Percentiles rank a stretch among this genome's conserved stretches.
These are phyloP conservation scores for Odontamblyopus rebecca DNA, from an alignment of 2,797 vertebrate species.

Conservation along the genomic window DNA sequence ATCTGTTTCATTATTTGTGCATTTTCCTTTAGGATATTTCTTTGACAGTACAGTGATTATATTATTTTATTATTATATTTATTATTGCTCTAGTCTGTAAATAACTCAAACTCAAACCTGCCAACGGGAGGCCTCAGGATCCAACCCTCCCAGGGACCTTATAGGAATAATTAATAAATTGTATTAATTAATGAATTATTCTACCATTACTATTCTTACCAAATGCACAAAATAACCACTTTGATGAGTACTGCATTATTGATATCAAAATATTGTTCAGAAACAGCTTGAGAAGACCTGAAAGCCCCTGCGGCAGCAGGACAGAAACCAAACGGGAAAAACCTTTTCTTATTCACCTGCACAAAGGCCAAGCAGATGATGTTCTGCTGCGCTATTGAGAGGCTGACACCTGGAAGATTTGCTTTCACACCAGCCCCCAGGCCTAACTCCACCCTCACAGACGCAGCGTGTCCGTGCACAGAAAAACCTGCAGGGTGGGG, in stretches of 20 bases:
- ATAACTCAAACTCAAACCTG: not conserved
- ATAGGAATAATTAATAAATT: not conserved
- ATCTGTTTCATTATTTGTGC: no score
- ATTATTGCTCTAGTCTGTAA: not conserved
- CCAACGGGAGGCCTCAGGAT: not conserved
- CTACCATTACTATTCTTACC: not conserved
- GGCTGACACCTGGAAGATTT: constrained; percentile 77
- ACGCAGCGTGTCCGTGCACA: constrained; percentile 70
- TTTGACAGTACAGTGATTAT: no score
- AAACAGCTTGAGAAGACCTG: constrained; percentile 24
- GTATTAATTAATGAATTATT: not conserved
- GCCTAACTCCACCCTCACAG: constrained; percentile 69
- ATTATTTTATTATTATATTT: no score
- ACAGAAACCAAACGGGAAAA: constrained; percentile 44
- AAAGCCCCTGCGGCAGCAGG: constrained; percentile 45
- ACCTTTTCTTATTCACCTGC: constrained; percentile 56
- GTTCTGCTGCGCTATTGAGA: constrained; percentile 64
- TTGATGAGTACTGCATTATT: not conserved
- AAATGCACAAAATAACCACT: constrained; percentile 6
- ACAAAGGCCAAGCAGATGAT: constrained; percentile 68
- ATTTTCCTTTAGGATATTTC: no score
- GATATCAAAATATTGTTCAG: not conserved
- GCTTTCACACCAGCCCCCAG: constrained; percentile 71
- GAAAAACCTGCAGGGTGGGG: constrained; percentile 65
- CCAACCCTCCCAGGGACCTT: not conserved